Percentiles rank a stretch among this genome's conserved stretches.
Conservation (phyloP, 2,797 vertebrate species). For the Spinibarbus caldwelli region DNA sequence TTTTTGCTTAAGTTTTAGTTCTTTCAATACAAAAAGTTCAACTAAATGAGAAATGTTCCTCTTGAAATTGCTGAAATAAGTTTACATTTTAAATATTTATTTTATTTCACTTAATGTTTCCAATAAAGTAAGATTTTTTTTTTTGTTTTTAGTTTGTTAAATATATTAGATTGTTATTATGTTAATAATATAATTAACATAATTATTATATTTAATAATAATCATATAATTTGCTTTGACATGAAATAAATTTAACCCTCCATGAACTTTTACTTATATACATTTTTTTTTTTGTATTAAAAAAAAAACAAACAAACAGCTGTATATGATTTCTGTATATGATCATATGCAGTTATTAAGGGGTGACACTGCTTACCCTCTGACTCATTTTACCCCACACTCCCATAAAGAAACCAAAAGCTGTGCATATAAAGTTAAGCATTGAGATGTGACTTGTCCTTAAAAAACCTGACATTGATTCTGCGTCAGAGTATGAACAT, state of each 20-base stretch:
- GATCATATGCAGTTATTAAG: not conserved
- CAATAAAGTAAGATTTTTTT: not conserved
- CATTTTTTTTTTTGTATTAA: too few relatives aligned
- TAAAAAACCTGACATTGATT: too few relatives aligned
- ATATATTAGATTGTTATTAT: not conserved
- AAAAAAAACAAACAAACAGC: too few relatives aligned
- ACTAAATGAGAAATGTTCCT: not conserved
- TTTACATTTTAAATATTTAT: not conserved
- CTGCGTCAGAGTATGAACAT: not conserved
- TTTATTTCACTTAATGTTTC: not conserved
- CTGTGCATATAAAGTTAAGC: too few relatives aligned
- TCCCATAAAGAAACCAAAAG: not conserved
- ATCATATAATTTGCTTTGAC: not conserved
- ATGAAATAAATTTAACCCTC: not conserved
- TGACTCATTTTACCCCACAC: not conserved
- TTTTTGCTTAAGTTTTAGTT: not conserved
- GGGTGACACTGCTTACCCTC: too few relatives aligned
- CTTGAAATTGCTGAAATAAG: not conserved
- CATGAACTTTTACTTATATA: fast-evolving
- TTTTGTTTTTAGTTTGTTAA: not conserved
- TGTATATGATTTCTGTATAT: not conserved
- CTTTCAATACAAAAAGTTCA: not conserved
- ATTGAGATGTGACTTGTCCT: too few relatives aligned
- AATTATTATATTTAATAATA: too few relatives aligned
- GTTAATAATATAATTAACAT: too few relatives aligned